Evolutionary conservation across 2,797 vertebrate species (phyloP).

Genomic region (Melanotaenia boesemani): DNA sequence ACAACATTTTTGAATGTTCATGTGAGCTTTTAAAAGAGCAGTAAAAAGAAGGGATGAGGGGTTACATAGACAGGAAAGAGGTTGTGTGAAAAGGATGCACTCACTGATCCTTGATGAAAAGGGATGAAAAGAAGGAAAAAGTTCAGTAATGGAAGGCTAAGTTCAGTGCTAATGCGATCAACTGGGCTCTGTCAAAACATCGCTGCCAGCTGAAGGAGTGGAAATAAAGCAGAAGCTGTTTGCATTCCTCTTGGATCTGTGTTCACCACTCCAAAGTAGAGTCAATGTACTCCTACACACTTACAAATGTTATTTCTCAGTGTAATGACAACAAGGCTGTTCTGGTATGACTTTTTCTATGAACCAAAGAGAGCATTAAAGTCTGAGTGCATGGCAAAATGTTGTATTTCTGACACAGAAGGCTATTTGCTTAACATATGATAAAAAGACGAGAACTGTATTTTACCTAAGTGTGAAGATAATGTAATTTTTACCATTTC

Average conservation of each 20-base stretch:
- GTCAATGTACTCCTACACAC: conserved; percentile 40
- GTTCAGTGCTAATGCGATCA: conserved; percentile 43
- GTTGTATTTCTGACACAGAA: no score
- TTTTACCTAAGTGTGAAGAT: not conserved
- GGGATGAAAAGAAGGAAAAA: conserved; percentile 14
- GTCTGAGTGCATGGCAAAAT: not conserved
- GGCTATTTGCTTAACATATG: no score
- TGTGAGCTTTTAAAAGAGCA: conserved; percentile 48
- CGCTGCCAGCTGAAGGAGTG: conserved; percentile 42
- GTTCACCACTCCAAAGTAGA: conserved; percentile 38
- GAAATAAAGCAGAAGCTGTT: conserved; percentile 65
- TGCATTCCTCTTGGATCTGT: conserved; percentile 66
- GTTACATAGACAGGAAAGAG: conserved; percentile 47
- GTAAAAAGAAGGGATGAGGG: conserved; percentile 45
- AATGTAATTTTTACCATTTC: not conserved
- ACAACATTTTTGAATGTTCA: conserved; percentile 41
- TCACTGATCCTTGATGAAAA: conserved; percentile 49
- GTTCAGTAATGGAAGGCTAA: conserved; percentile 51
- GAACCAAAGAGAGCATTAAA: not conserved
- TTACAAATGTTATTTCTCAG: conserved; percentile 32
- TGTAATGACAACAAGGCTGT: conserved; percentile 21
- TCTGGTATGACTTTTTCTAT: conserved; percentile 1
- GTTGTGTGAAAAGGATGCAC: conserved; percentile 49
- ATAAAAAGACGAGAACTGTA: not conserved
- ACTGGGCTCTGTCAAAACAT: conserved; percentile 60